Percentiles rank a stretch among this genome's conserved stretches.
Conservation (phyloP, 2,113 vertebrate species). For the Conger conger region DNA sequence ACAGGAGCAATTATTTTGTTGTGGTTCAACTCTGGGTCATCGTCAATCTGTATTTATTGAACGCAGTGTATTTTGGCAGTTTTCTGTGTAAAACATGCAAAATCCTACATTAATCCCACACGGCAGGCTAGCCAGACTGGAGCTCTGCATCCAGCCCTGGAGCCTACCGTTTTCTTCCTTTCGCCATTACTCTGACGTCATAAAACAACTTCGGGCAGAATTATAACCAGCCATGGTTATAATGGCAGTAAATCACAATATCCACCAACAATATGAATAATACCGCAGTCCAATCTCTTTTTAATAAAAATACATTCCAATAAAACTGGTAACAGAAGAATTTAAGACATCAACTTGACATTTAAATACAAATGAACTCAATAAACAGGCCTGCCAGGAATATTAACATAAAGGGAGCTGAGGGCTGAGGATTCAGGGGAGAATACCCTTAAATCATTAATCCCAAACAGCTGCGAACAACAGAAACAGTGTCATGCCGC, state of each 20-base stretch:
- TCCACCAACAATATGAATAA: neutral
- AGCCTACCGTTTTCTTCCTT: neutral
- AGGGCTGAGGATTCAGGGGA: slow-evolving; percentile 14
- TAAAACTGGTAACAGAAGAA: slow-evolving; percentile 3
- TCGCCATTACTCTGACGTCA: neutral
- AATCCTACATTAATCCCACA: slow-evolving; percentile 25
- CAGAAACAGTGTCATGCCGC: slow-evolving; percentile 31
- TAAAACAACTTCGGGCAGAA: neutral
- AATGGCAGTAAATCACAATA: neutral
- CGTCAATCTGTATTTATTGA: no score
- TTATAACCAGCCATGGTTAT: neutral
- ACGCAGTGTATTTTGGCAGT: no score
- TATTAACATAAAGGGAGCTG: neutral
- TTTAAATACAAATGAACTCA: neutral
- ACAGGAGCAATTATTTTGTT: no score
- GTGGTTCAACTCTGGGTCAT: no score
- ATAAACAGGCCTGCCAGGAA: neutral
- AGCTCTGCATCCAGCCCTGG: neutral
- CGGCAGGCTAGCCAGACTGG: neutral
- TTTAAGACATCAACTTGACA: neutral
- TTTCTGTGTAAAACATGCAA: no score
- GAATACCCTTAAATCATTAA: slow-evolving; percentile 41
- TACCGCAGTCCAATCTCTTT: neutral
- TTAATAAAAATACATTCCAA: neutral
- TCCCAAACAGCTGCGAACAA: slow-evolving; percentile 35